Conservation (phyloP, 2,113 vertebrate species). For the Elaphurus davidianus region DNA sequence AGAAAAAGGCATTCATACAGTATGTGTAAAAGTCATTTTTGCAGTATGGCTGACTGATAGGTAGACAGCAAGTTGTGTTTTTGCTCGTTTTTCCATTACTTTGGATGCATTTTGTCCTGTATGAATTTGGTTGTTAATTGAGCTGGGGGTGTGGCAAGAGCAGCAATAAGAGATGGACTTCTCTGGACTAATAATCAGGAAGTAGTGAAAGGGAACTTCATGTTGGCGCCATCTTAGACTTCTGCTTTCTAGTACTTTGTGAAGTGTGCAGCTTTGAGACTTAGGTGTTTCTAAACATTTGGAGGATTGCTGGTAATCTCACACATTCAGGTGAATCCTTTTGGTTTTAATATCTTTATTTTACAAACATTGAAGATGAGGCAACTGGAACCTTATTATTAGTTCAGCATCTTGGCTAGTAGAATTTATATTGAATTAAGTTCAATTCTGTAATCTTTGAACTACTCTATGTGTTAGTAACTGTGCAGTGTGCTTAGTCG, state of each 20-base stretch:
- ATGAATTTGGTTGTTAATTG: neutral
- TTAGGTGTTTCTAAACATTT: constrained; percentile 6
- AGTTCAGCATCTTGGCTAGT: neutral
- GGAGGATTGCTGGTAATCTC: neutral
- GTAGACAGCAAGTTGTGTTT: neutral
- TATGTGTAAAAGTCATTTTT: neutral
- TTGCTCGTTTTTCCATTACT: neutral
- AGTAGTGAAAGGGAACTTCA: neutral
- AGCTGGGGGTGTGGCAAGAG: neutral
- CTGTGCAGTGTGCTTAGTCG: neutral
- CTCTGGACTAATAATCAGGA: neutral
- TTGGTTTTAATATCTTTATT: neutral
- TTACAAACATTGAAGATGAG: neutral
- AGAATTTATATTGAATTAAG: neutral
- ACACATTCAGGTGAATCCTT: neutral
- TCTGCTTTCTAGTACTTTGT: neutral
- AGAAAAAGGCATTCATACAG: neutral
- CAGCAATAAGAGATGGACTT: neutral
- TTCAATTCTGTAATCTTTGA: neutral
- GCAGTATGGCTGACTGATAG: neutral
- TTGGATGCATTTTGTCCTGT: neutral
- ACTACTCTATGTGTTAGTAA: neutral
- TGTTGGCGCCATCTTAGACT: neutral
- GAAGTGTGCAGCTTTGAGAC: neutral
- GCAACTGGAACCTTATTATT: neutral